Base-by-base conservation (phyloP, 2,888 invertebrate species). In the Cancer borealis region DNA sequence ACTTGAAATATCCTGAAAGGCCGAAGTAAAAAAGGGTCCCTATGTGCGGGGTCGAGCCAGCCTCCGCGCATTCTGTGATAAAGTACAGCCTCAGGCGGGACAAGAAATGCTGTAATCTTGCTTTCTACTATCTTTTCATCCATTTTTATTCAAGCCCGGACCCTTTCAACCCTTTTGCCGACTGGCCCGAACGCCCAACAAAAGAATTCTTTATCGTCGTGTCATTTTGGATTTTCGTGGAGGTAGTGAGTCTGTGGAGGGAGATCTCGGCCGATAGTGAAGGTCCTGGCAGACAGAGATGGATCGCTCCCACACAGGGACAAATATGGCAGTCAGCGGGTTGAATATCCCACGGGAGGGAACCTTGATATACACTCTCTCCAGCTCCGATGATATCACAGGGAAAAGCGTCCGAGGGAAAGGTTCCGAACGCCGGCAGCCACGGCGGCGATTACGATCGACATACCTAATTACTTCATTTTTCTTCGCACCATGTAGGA, bases 1-100 rank as follows among this genome's bases (percentile, higher is more conserved):
- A 92, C 92, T 92, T 92, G 92, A 92, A 92, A 92, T 92, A 92
- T 92, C 92, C 92, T 92, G 92, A 92, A 92, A 92, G 92, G 88
- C 92, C 54, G 26, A 60, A 45, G 92, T 92, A 60, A 88, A 92
- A 92, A 92, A 87, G 30, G 92, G 60, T n/a, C 88, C 49, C 88
- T 92, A 88, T 88, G 92, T 45, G 87, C 54, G 84, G 92, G 88
- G 87, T 30, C 60, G 88, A 54, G 87, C 88, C 88, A 88, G 92
- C 92, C 92, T 92, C 92, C 92, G 92, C 84, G 92, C 84, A 87
- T 92, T 87, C 92, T 92, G 92, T 92, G 92, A 92, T 92, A 92
- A 88, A 92, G 92, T 88, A 87, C 92, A 87, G 88, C 92, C 92
- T 88, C 60, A 49, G 92, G 92, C 92, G 47, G 92, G 87, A 88